These are phyloP conservation scores for Coregonus ussuriensis DNA, from an alignment of 2,797 vertebrate genomes.

Conservation along the genomic window DNA sequence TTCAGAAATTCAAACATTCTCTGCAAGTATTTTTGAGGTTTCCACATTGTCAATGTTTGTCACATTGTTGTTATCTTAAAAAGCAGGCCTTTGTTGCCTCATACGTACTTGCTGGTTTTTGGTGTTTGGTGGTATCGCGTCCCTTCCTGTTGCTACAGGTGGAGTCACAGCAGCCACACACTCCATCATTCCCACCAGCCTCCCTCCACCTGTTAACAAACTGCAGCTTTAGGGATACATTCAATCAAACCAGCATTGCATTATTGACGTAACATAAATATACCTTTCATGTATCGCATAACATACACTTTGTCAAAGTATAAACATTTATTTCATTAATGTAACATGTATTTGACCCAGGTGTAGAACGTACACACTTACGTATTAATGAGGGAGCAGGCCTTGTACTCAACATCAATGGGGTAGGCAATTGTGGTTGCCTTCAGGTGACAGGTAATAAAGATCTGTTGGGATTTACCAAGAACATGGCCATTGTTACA, in stretches of 20 bases:
- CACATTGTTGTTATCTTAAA: neutral
- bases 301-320: neutral
- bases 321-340: neutral
- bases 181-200: conserved; percentile 44
- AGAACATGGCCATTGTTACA: neutral
- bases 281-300: neutral
- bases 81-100: neutral
- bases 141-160: neutral
- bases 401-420: conserved; percentile 52
- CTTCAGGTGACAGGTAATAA: conserved; percentile 72
- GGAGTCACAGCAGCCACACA: conserved; percentile 60
- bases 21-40: neutral
- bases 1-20: neutral
- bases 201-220: conserved; percentile 63
- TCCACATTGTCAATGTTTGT: neutral
- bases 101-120: neutral
- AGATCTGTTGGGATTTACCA: conserved; percentile 56
- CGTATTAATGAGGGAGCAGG: conserved; percentile 67
- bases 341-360: neutral
- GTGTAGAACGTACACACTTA: conserved; percentile 36
- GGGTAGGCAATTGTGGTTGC: conserved; percentile 39
- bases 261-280: neutral
- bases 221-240: neutral
- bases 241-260: neutral
- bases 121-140: neutral